Conservation (phyloP, 1,140 invertebrate genomes). For the Drosophila biarmipes region DNA sequence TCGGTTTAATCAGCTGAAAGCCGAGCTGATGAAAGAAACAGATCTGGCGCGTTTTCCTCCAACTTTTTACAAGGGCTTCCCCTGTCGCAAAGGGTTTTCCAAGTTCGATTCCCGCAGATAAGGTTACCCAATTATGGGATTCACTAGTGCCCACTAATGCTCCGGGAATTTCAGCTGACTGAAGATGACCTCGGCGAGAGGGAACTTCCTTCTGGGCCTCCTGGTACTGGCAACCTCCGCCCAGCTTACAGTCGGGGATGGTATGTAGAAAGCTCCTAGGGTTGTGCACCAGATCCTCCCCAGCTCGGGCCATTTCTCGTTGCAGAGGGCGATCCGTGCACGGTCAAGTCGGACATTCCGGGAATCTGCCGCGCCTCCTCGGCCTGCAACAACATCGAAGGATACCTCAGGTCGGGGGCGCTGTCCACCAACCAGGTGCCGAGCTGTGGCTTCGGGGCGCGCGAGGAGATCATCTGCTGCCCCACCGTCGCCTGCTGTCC, state of each 20-base stretch:
- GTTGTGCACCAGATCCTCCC: neutral
- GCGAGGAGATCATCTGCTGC: slow-evolving; percentile 78
- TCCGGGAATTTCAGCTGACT: neutral
- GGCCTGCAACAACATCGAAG: slow-evolving; percentile 37
- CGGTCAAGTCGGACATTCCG: slow-evolving; percentile 22
- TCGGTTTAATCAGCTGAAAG: slow-evolving; percentile 34
- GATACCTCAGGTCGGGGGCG: slow-evolving; percentile 45
- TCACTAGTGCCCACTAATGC: neutral
- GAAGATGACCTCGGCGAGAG: slow-evolving; percentile 14
- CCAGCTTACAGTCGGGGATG: neutral
- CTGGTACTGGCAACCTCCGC: slow-evolving; percentile 5
- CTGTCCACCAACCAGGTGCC: slow-evolving; percentile 50
- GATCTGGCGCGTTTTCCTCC: neutral
- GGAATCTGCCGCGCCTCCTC: slow-evolving; percentile 52
- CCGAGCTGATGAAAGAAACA: slow-evolving; percentile 1
- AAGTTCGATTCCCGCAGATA: neutral
- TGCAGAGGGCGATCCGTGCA: slow-evolving; percentile 59
- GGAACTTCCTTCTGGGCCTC: slow-evolving; percentile 7
- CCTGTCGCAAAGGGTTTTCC: neutral
- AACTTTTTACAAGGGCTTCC: neutral
- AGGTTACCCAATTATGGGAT: neutral
- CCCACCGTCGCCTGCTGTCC: slow-evolving; percentile 52
- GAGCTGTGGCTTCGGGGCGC: slow-evolving; percentile 52
- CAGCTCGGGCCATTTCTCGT: neutral
- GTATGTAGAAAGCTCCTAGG: neutral